Evolutionary conservation across 2,797 vertebrate species (phyloP), one percentile per base, ranked within the genome.

Genomic region (Cuculus canorus): DNA sequence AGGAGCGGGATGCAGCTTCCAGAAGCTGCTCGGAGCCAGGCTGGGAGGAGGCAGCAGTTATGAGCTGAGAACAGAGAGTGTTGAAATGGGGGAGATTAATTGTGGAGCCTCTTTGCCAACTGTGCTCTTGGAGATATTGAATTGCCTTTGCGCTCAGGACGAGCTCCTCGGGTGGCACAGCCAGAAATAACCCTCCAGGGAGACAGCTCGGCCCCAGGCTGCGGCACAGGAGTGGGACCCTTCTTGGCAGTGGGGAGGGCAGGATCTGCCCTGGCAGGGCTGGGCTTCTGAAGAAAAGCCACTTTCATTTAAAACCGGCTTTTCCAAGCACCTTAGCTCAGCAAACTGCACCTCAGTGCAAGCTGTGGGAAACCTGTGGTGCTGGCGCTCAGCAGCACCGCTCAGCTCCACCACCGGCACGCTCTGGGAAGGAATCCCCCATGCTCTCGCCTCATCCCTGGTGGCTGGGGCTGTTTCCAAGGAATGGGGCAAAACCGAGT

Each of bases 81-180:
- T 75, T 86, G 94, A 92, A 80, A 93, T 0, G 13, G 23, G 33
- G 13, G 41, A 92, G 93, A 77, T 91, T 72, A 93, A 95, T 79
- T 11, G 82, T 37, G 90, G 80, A 90, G 80, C 85, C 37, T 79
- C 94, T 82, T 41, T 92, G 92, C 93, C 95, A 96, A 96, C 79
- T 32, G 77, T 48, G 82, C 91, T 92, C 86, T 94, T 84, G 66
- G 2, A 90, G 82, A 86, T 65, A 95, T 92, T 82, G 89, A 47
- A 78, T 90, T 91, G 79, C 86, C 33, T 52, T 6, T 45, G 83
- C 88, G 60, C 84, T 73, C 73, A 6, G 59, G 47, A 47, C 3
- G 3, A 13, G 41, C 28, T 54, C 75, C 39, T 0, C 2, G 7
- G 27, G 5, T 10, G 5, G 37, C 0, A 8, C 39, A n/a, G 94